Base-by-base conservation (phyloP, 35 echinoderm and acorn worm species). In the Diadema setosum region DNA sequence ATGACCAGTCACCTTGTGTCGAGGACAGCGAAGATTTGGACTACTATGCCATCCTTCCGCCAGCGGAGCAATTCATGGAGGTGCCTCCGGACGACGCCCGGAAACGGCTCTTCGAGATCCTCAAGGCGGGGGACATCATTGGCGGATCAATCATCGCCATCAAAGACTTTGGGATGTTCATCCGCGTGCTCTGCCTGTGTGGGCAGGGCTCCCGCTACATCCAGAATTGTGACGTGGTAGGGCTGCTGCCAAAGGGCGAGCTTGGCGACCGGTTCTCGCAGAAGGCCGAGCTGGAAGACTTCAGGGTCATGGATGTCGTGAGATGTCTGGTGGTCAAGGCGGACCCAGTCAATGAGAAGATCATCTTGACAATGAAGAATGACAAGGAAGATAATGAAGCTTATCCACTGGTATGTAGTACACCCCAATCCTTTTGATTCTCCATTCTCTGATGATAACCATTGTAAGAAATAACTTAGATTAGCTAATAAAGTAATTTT, bases 141-240 rank as follows among this genome's bases (percentile, higher is more conserved):
- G 80, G 81, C 21, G 95, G 91, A 6, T 75, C 65, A 23, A 73
- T 94, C 26, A 42, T 91, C 29, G 86, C 78, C 42, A 80, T 88
- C 16, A 94, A 91, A 61, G 88, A 94, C 0, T 98, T 98, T 85
- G 96, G 96, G 31, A 81, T 98, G 44, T 98, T 98, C 42, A 60
- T 94, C 9, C 84, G 85, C 30, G 83, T 98, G 15, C 21, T 94
- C 35, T 86, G 86, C 44, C 29, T 94, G 39, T 98, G 92, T 82
- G 82, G 81, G n/a, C 59, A 91, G 25, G 81, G 86, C 3, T 83
- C 24, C 3, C 40, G 92, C 7, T 89, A 86, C 46, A 34, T 88
- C 45, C 73, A 88, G 42, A 67, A 93, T 36, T 86, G 84, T 36
- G 92, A 98, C 8, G 60, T 91, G 5, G 88, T 98, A 31, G 96